Conservation (phyloP, 2,888 invertebrate genomes). For the Troilus luridus region DNA sequence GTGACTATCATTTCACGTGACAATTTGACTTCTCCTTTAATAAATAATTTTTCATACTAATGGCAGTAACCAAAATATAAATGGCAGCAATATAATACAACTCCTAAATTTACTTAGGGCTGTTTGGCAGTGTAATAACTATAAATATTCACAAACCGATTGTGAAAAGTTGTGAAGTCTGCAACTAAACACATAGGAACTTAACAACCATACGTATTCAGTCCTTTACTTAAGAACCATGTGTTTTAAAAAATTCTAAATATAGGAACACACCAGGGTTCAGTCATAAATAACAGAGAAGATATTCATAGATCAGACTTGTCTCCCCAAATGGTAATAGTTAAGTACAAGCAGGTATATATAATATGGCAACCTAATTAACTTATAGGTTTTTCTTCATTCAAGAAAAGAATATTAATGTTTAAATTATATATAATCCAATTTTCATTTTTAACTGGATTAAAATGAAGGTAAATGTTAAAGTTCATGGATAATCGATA, state of each 20-base stretch:
- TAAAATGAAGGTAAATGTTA: neutral
- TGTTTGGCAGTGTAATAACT: constrained; percentile 40
- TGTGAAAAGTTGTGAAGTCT: constrained; percentile 12
- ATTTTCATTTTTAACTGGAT: neutral
- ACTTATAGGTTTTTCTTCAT: neutral
- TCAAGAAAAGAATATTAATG: neutral
- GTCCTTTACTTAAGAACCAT: neutral
- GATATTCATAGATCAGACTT: neutral
- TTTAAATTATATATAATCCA: neutral
- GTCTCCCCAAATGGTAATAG: neutral
- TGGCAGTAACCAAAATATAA: constrained; percentile 38
- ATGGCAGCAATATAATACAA: constrained; percentile 35
- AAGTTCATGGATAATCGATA: neutral
- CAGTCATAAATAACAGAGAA: constrained; percentile 28
- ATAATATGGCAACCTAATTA: neutral
- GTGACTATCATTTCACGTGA: constrained; percentile 51
- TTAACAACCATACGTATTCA: constrained; percentile 2
- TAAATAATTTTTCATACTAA: neutral
- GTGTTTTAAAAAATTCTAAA: constrained; percentile 18
- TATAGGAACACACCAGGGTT: constrained; percentile 32
- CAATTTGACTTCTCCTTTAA: constrained; percentile 57
- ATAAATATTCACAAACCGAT: neutral
- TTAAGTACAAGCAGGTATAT: neutral
- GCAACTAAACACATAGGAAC: constrained; percentile 28
- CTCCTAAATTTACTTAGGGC: constrained; percentile 6